phyloP scores from a whole-genome alignment of 2,797 vertebrate species.

The Miopithecus talapoin region DNA sequence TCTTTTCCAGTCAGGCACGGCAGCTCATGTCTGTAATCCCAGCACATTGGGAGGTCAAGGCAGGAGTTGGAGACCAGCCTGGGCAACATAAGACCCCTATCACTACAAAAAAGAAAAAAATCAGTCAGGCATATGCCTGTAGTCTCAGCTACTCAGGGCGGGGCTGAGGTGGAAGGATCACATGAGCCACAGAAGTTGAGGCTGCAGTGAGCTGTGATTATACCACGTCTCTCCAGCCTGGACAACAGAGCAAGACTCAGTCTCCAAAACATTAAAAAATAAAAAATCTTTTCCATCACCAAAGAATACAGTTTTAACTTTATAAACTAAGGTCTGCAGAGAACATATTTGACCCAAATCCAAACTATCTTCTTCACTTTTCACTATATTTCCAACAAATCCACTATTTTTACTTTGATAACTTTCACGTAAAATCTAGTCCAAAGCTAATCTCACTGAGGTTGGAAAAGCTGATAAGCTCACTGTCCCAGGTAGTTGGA shows the following conservation, averaged over 20 bases:
- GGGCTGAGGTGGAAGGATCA: neutral
- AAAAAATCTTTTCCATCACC: neutral
- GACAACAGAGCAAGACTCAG: neutral
- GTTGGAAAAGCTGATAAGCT: constrained; percentile 28
- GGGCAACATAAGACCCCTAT: neutral
- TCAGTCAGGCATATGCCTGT: neutral
- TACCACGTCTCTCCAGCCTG: neutral
- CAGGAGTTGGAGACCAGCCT: neutral
- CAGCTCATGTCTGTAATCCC: neutral
- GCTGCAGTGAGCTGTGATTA: neutral
- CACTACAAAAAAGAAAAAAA: neutral
- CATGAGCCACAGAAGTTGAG: neutral
- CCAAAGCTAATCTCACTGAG: constrained; percentile 13
- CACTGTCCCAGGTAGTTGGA: constrained; percentile 44
- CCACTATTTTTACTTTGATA: constrained; percentile 41
- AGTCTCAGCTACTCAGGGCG: neutral
- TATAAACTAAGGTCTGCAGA: neutral
- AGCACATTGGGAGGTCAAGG: neutral
- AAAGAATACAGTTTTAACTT: neutral
- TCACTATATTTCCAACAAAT: constrained; percentile 20
- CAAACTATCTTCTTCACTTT: constrained; percentile 22
- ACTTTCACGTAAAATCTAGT: constrained; percentile 39
- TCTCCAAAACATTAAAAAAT: neutral
- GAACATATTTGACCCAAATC: neutral
- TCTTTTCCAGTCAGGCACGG: neutral